Conservation (phyloP, 1,140 invertebrate genomes). For the Leptinotarsa undecemlineata region DNA sequence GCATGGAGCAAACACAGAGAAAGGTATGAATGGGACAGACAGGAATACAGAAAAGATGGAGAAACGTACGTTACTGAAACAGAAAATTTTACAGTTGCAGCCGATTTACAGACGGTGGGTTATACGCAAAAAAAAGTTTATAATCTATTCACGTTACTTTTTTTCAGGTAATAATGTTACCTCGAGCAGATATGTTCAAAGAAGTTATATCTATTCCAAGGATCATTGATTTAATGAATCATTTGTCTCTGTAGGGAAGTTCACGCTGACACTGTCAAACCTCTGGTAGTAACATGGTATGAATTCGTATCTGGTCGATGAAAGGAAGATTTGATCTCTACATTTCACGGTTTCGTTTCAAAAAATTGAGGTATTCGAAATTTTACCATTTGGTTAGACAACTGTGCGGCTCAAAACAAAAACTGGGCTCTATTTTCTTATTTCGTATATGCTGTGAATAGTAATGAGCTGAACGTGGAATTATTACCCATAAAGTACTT, state of each 20-base stretch:
- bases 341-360: background rate
- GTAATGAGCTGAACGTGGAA: conserved; percentile 6
- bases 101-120: conserved; percentile 27
- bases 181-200: conserved; percentile 3
- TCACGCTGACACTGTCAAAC: too few relatives aligned
- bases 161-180: background rate
- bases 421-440: too few relatives aligned
- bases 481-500: background rate
- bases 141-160: too few relatives aligned
- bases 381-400: background rate
- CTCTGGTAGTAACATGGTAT: too few relatives aligned
- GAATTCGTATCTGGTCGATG: too few relatives aligned
- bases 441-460: background rate
- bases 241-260: conserved; percentile 20
- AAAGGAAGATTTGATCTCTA: too few relatives aligned
- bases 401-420: background rate
- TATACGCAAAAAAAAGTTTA: background rate
- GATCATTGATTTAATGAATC: conserved; percentile 12
- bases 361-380: conserved; percentile 1
- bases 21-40: conserved; percentile 22
- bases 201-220: background rate
- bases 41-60: conserved; percentile 29
- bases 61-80: conserved; percentile 17
- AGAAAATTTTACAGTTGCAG: conserved; percentile 28
- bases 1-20: conserved; percentile 26